A percentile compares a stretch with the other conserved stretches of the same genome.
Evolutionary conservation across 2,888 invertebrate species (phyloP).

Genomic region (Thera obeliscata): DNA sequence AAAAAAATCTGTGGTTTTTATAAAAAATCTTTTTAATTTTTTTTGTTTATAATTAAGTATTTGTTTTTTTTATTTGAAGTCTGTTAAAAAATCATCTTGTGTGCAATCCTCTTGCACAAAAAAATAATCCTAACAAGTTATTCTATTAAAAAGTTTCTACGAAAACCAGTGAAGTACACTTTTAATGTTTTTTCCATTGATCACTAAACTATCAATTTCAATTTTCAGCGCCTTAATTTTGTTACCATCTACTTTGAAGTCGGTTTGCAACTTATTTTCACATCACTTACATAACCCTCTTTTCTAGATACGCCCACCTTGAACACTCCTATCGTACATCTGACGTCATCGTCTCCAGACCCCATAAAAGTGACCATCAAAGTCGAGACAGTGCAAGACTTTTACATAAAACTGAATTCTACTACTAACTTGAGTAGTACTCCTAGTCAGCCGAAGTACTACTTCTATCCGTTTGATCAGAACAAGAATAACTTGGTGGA

Average conservation of each 20-base stretch:
- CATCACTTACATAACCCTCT: constrained; percentile 37
- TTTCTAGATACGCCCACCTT: constrained; percentile 62
- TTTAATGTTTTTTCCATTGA: too few species aligned
- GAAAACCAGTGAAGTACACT: too few species aligned
- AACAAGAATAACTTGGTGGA: constrained; percentile 57
- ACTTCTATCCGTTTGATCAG: constrained; percentile 82
- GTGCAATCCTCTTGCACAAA: too few species aligned
- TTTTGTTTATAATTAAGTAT: too few species aligned
- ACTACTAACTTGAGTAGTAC: constrained; percentile 74
- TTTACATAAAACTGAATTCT: constrained; percentile 78
- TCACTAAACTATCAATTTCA: too few species aligned
- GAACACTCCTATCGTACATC: constrained; percentile 86
- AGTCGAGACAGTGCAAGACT: constrained; percentile 85
- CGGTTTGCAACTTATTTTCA: neutral
- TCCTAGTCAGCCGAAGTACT: constrained; percentile 79
- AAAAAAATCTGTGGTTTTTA: too few species aligned
- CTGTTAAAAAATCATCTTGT: too few species aligned
- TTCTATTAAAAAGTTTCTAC: too few species aligned
- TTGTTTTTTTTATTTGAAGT: too few species aligned
- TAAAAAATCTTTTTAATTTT: too few species aligned
- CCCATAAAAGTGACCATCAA: constrained; percentile 85
- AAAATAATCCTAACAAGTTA: too few species aligned
- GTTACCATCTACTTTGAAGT: neutral
- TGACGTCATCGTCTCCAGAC: constrained; percentile 86
- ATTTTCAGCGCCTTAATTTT: too few species aligned